Conservation (phyloP, 2,888 invertebrate genomes). For the Eutolmus rufibarbis region DNA sequence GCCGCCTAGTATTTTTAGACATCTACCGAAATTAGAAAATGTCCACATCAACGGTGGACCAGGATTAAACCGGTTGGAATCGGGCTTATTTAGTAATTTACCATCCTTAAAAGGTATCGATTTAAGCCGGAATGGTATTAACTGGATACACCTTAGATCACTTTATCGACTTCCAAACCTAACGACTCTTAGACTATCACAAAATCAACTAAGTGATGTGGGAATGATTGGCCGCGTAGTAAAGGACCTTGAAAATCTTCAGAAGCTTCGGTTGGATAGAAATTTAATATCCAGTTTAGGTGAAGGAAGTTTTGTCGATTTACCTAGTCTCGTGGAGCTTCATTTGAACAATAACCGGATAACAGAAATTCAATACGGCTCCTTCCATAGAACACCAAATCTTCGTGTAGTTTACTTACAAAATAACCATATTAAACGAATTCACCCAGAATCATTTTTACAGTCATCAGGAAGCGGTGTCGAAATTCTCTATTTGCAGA, state of each 20-base stretch:
- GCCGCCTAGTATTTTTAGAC: slow-evolving; percentile 73
- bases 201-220: slow-evolving; percentile 79
- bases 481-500: slow-evolving; percentile 78
- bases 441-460: slow-evolving; percentile 83
- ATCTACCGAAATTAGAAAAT: slow-evolving; percentile 76
- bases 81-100: slow-evolving; percentile 74
- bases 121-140: slow-evolving; percentile 78
- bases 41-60: slow-evolving; percentile 76
- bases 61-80: slow-evolving; percentile 73
- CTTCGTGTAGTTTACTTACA: slow-evolving; percentile 78
- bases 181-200: slow-evolving; percentile 72
- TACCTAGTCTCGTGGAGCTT: slow-evolving; percentile 73
- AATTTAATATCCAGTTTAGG: slow-evolving; percentile 75
- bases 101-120: slow-evolving; percentile 75
- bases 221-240: slow-evolving; percentile 82
- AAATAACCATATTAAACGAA: slow-evolving; percentile 75
- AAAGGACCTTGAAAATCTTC: slow-evolving; percentile 76
- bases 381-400: slow-evolving; percentile 80
- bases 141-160: slow-evolving; percentile 80
- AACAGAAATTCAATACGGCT: slow-evolving; percentile 78
- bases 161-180: slow-evolving; percentile 73
- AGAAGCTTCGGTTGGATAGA: slow-evolving; percentile 73
- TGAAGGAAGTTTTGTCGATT: slow-evolving; percentile 82
- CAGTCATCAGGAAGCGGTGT: slow-evolving; percentile 77
- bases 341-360: slow-evolving; percentile 77